phyloP scores from a whole-genome alignment of 2,797 vertebrate genomes.

The Liasis olivaceus region DNA sequence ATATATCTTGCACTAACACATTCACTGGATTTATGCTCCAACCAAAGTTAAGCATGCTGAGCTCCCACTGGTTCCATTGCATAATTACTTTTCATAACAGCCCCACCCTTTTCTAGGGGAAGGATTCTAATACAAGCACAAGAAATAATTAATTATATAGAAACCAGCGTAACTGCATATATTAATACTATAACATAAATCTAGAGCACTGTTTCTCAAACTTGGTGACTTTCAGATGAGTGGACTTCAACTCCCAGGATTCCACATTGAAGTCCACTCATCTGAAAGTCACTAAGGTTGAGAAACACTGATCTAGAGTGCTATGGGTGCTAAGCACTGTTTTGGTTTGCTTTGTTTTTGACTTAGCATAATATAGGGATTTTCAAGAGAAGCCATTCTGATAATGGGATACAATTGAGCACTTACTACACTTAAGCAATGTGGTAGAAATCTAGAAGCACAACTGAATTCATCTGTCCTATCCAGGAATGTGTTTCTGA shows the following conservation, averaged over 20 bases:
- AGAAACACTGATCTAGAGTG: background rate
- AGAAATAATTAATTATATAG: background rate
- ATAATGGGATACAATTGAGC: background rate
- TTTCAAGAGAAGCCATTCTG: background rate
- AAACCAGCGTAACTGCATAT: background rate
- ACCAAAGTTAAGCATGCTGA: background rate
- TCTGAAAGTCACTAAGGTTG: too few species aligned
- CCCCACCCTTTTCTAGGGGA: too few species aligned
- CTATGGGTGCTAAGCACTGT: background rate
- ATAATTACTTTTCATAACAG: background rate
- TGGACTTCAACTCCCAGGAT: too few species aligned
- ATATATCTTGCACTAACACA: too few species aligned
- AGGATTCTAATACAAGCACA: background rate
- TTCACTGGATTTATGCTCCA: background rate
- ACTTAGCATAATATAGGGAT: background rate
- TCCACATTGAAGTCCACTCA: too few species aligned
- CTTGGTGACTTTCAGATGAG: too few species aligned
- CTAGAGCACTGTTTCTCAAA: background rate
- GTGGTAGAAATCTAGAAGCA: background rate
- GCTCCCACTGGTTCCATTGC: background rate
- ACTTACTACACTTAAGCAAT: background rate
- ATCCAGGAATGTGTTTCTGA: background rate
- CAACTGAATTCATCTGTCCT: background rate
- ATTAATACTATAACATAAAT: background rate
- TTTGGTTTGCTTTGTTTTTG: background rate